Base-by-base conservation (phyloP, 2,888 invertebrate species). In the Druceiella hillmani region DNA sequence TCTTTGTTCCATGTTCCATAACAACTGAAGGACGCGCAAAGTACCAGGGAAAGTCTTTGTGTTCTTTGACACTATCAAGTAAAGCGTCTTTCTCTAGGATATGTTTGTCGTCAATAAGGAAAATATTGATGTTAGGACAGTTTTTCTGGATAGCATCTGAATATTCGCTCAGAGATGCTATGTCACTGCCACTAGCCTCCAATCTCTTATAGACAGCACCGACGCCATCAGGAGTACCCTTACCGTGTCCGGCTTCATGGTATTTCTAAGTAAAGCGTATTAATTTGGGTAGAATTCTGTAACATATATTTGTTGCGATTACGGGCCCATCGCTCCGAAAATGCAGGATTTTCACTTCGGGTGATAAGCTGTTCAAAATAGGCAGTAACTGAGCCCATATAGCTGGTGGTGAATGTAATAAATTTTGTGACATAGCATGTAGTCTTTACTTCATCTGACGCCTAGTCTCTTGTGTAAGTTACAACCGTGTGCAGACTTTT, bases 211-310 rank as follows among this genome's bases (percentile, higher is more conserved):
- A 22, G 22, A 22, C 9, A 22, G 22, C 9, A 7, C 26, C 25
- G 10, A 14, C 27, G 17, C 34, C 34, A 34, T 34, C 34, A 26
- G 34, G 34, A 27, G 34, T 27, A 17, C 34, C 34, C 27, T 34
- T 34, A 10, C 36, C 28, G 36, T 36, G 36, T 29, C 36, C 36
- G 11, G 36, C 36, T 28, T 36, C 36, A 17, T 36, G 36, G 14
- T 29, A 36, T n/a, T 66, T 45, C 78, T 22, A 40, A 7, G 20
- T 26, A 32, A 37, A 37, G 20, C 27, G 14, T 22, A 26, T 29
- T 26, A 40, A 28, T 17, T 33, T 17, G 32, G 31, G 15, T 32
- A n/a, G n/a, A n/a, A 40, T 27, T 40, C 25, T 17, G 30, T 28
- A 40, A 40, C 36, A 32, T 15, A 28, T 36, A 34, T 11, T 17